phyloP scores from a whole-genome alignment of 2,113 vertebrate genomes.

The Phainopepla nitens region DNA sequence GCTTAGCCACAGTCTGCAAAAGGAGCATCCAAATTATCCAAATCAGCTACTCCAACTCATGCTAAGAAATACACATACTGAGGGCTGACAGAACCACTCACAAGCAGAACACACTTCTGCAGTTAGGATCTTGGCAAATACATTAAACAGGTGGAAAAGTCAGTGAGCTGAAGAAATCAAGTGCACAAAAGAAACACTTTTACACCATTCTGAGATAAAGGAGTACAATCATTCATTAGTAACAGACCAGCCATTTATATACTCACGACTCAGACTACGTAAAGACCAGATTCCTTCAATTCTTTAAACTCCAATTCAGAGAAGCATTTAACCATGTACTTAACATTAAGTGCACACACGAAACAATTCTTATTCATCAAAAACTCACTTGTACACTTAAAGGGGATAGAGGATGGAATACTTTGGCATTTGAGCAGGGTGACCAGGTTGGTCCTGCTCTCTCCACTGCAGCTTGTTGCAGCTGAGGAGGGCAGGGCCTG shows the following conservation, averaged over 20 bases:
- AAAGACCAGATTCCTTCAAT: not conserved
- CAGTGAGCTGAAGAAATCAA: not conserved
- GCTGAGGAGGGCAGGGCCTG: not conserved
- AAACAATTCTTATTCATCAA: not conserved
- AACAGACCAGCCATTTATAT: not conserved
- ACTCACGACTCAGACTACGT: not conserved
- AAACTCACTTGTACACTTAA: rapidly evolving
- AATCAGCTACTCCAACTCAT: not conserved
- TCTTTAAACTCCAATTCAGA: not conserved
- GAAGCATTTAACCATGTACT: not conserved
- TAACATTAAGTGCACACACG: not conserved
- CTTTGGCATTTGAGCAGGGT: not conserved
- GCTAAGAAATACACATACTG: not conserved
- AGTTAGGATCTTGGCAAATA: not conserved
- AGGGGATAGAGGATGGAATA: not conserved
- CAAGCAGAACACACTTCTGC: not conserved
- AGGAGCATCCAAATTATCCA: not conserved
- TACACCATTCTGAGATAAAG: not conserved
- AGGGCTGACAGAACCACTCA: not conserved
- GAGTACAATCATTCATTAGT: not conserved
- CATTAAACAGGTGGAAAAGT: rapidly evolving
- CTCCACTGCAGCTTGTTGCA: not conserved
- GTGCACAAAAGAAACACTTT: not conserved
- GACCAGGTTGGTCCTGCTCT: not conserved
- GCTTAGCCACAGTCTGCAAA: not conserved